Evolutionary conservation across 2,113 vertebrate genomes (phyloP).

Genomic region (Orthonyx spaldingii): DNA sequence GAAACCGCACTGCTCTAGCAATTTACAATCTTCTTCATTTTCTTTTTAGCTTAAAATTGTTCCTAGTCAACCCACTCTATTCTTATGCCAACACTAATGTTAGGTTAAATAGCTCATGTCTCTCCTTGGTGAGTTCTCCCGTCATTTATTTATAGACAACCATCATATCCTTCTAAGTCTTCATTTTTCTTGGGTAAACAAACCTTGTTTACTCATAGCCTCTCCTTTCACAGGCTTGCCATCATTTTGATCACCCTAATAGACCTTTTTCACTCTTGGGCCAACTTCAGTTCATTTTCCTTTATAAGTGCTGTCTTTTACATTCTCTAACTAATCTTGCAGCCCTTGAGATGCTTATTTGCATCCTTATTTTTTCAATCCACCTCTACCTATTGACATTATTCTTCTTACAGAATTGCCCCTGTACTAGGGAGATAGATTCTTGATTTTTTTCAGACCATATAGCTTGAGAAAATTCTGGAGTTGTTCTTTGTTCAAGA

Average conservation of each 20-base stretch:
- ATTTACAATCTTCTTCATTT: neutral
- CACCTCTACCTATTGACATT: neutral
- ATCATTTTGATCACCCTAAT: neutral
- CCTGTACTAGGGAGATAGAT: neutral
- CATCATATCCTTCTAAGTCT: neutral
- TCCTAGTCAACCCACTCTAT: neutral
- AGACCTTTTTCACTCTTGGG: neutral
- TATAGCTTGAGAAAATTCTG: neutral
- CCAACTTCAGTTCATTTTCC: neutral
- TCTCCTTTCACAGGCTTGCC: neutral
- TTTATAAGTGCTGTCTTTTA: neutral
- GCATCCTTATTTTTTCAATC: neutral
- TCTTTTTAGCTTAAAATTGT: neutral
- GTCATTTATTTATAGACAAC: conserved; percentile 1
- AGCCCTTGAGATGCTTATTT: neutral
- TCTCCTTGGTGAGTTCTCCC: neutral
- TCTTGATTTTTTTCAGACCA: neutral
- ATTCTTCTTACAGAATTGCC: neutral
- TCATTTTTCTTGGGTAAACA: conserved; percentile 19
- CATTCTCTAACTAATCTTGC: neutral
- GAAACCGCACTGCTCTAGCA: neutral
- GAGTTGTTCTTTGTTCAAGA: neutral
- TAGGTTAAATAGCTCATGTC: neutral
- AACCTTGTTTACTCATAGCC: neutral
- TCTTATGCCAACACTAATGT: neutral